These are phyloP conservation scores for Taxidea taxus DNA, from an alignment of 2,113 vertebrate species.

Conservation along the genomic window DNA sequence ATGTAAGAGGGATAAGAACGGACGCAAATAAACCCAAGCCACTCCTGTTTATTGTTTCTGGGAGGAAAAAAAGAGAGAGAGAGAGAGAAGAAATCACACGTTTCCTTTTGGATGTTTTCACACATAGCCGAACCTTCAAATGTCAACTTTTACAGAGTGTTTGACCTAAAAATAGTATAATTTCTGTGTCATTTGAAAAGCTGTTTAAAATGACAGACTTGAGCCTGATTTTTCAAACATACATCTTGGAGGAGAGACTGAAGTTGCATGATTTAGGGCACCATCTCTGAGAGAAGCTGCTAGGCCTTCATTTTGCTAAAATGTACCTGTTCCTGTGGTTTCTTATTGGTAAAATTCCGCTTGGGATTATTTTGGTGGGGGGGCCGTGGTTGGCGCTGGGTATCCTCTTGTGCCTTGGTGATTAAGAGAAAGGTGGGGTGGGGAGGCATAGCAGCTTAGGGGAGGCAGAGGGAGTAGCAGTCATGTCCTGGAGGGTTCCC, in stretches of 20 bases:
- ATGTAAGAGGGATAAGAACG: neutral
- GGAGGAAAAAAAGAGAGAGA: neutral
- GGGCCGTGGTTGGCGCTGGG: accelerated
- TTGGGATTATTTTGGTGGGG: too few species aligned
- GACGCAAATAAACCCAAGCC: neutral
- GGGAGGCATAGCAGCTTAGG: neutral
- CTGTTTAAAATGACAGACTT: conserved; percentile 72
- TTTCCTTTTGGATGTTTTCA: conserved; percentile 58
- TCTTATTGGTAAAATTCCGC: neutral
- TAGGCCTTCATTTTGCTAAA: conserved; percentile 29
- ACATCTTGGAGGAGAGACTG: neutral
- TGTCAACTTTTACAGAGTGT: conserved; percentile 69
- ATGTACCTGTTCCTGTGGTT: neutral
- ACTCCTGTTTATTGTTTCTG: conserved; percentile 59
- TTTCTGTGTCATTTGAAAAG: conserved; percentile 64
- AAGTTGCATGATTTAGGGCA: conserved; percentile 31
- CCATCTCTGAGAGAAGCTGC: neutral
- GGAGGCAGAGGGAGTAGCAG: neutral
- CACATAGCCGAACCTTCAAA: conserved; percentile 61
- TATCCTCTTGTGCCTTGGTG: neutral
- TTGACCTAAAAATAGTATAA: conserved; percentile 76
- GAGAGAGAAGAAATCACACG: neutral
- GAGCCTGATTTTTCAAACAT: conserved; percentile 44
- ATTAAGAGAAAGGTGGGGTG: neutral
- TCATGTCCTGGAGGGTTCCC: neutral